A percentile compares a stretch with the other conserved stretches of the same genome.
phyloP scores from a whole-genome alignment of 2,888 invertebrate species.

The Lasioglossum figueresi region DNA sequence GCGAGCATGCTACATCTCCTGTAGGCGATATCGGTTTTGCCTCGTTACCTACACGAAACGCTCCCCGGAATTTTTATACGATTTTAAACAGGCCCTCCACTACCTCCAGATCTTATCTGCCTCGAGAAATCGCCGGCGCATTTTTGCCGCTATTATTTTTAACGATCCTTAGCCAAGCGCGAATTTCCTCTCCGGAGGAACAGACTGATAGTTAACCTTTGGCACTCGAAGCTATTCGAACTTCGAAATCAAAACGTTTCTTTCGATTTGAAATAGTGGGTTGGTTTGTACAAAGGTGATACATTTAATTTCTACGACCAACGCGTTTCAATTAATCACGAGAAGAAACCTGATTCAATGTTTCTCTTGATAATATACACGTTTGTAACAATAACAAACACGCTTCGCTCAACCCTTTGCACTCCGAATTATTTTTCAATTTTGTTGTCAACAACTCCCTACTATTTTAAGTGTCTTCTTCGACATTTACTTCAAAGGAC shows the following conservation, averaged over 20 bases:
- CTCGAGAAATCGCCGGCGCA: background rate
- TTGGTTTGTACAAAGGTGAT: too few relatives aligned
- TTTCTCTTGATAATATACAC: too few relatives aligned
- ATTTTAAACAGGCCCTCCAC: slow-evolving; percentile 29
- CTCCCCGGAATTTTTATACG: slow-evolving; percentile 36
- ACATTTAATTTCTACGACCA: too few relatives aligned
- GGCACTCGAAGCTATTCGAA: background rate
- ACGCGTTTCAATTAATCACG: background rate
- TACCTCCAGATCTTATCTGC: slow-evolving; percentile 1
- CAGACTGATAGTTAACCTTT: background rate
- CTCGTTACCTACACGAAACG: slow-evolving; percentile 27
- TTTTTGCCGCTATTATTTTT: slow-evolving; percentile 11
- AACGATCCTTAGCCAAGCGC: background rate
- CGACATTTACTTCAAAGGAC: too few relatives aligned
- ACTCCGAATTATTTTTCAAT: too few relatives aligned
- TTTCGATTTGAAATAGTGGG: too few relatives aligned
- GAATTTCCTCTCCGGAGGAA: background rate
- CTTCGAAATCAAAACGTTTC: background rate
- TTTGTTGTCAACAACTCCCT: too few relatives aligned
- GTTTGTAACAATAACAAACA: too few relatives aligned
- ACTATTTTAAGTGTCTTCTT: too few relatives aligned
- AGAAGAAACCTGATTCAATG: background rate
- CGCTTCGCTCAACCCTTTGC: too few relatives aligned
- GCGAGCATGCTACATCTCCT: background rate
- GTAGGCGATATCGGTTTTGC: slow-evolving; percentile 20